Evolutionary conservation across 2,888 invertebrate genomes (phyloP), one percentile per base, ranked within the genome.

Genomic region (Pandemis corylana): DNA sequence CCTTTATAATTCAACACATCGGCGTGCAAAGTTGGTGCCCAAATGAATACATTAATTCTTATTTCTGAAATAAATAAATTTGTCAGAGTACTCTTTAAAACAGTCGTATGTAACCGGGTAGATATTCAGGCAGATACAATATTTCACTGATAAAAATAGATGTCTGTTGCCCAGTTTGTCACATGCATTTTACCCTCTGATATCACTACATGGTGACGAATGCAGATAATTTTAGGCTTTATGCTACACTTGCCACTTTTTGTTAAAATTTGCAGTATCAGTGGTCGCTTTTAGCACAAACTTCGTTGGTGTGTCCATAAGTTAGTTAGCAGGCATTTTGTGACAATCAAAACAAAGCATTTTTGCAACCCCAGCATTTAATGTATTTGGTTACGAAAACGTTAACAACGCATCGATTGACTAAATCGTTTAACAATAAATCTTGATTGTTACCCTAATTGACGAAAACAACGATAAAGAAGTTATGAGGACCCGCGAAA

Each of bases 401-500:
- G 28, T 28, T 28, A 59, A 59, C 20, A 59, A 59, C 10, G 51
- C n/a, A 13, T 59, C 56, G n/a, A 63, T 63, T 56, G 41, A 13
- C 56, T 28, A 56, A 56, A 73, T 64, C 49, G 49, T 46, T 68
- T 68, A 13, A 68, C 53, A 73, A 68, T 59, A 72, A 74, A 59
- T 56, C 42, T 15, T 61, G 65, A 66, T 70, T 66, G 66, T 53
- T 61, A 75, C 66, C 66, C 51, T 75, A 62, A 70, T 75, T 75
- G 62, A 20, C 71, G 64, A 64, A 56, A 59, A 68, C 46, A 65
- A 73, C 53, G 76, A 80, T 81, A 84, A 73, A 65, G 65, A 85
- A 86, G 87, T 85, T 84, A 85, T 82, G 81, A 84, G 82, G 86
- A 83, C 82, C 83, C 81, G 82, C 85, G 83, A 86, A 89, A 90